Conservation (phyloP, 2,888 invertebrate genomes). For the Subacronicta megacephala region DNA sequence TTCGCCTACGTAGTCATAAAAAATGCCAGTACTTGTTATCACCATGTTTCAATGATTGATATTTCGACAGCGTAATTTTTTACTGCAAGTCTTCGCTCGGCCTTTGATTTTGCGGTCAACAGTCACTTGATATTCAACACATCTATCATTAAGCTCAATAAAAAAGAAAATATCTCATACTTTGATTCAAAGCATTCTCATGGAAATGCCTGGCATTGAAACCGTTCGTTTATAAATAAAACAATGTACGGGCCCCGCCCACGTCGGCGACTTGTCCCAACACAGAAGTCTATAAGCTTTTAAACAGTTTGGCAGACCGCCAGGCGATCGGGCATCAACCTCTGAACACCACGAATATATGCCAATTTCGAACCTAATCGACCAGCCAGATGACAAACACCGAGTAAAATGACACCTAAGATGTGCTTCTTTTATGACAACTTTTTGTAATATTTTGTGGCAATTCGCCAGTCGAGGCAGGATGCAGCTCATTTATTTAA, state of each 20-base stretch:
- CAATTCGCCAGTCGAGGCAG: constrained; percentile 53
- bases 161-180: constrained; percentile 1
- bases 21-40: not conserved
- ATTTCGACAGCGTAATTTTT: constrained; percentile 1
- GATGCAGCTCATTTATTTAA: constrained; percentile 57
- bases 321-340: constrained; percentile 81
- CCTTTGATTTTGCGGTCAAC: constrained; percentile 19
- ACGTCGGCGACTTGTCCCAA: constrained; percentile 54
- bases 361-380: constrained; percentile 61
- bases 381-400: constrained; percentile 56
- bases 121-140: constrained; percentile 23
- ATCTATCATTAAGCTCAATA: constrained; percentile 12
- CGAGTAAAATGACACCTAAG: constrained; percentile 57
- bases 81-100: constrained; percentile 5
- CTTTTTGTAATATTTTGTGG: constrained; percentile 51
- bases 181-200: constrained; percentile 2
- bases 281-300: constrained; percentile 69
- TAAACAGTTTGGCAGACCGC: constrained; percentile 77
- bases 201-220: constrained; percentile 25
- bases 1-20: not conserved
- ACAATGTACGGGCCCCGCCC: constrained; percentile 36
- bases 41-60: not conserved
- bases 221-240: constrained; percentile 34
- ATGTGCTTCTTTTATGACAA: constrained; percentile 50
- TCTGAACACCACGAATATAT: constrained; percentile 63